Evolutionary conservation across 2,888 invertebrate genomes (phyloP).

Genomic region (Lampropteryx suffumata): DNA sequence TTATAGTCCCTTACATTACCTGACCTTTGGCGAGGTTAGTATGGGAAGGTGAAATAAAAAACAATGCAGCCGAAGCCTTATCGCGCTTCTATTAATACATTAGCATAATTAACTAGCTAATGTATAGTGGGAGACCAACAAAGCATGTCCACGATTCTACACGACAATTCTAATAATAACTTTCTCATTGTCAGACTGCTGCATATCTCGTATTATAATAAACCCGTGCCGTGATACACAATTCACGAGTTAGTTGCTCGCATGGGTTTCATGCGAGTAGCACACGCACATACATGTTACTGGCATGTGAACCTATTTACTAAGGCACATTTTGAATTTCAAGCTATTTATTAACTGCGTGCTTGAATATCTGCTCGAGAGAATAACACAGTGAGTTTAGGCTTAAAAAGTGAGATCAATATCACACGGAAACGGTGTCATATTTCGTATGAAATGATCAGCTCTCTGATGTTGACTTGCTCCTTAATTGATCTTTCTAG

Average conservation of each 20-base stretch:
- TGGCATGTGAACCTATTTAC: background rate
- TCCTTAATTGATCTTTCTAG: too few relatives aligned
- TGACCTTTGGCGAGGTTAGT: conserved; percentile 45
- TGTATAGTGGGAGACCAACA: conserved; percentile 37
- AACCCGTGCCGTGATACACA: conserved; percentile 2
- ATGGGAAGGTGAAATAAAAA: conserved; percentile 34
- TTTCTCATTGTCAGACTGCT: conserved; percentile 41
- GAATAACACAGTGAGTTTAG: too few relatives aligned
- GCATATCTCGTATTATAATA: conserved; percentile 39
- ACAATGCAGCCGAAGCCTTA: conserved; percentile 34
- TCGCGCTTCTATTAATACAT: conserved; percentile 44
- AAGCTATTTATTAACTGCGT: too few relatives aligned
- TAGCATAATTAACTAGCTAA: conserved; percentile 47
- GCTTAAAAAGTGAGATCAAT: too few relatives aligned
- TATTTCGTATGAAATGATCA: too few relatives aligned
- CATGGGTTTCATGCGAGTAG: background rate
- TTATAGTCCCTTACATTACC: conserved; percentile 28
- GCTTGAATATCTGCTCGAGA: too few relatives aligned
- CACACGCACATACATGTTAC: background rate
- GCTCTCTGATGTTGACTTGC: too few relatives aligned
- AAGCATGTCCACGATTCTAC: conserved; percentile 43
- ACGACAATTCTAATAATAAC: conserved; percentile 52
- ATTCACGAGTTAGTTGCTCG: conserved; percentile 4
- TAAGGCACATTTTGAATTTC: too few relatives aligned
- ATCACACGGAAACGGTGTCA: too few relatives aligned